A percentile compares a stretch with the other conserved stretches of the same genome.
Evolutionary conservation across 2,888 invertebrate species (phyloP).

Genomic region (Lingula anatina): DNA sequence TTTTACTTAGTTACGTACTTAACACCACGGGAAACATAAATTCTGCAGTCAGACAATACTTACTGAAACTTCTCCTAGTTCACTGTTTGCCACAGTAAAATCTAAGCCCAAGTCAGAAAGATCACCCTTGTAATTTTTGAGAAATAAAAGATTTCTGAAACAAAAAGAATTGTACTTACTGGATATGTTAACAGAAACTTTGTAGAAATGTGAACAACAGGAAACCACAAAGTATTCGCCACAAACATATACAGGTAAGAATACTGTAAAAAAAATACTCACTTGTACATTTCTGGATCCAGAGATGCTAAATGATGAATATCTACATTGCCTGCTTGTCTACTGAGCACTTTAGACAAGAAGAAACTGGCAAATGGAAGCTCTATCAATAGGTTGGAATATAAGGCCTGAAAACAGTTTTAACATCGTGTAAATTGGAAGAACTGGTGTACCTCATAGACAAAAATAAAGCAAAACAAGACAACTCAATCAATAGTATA

Average conservation of each 20-base stretch:
- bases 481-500: not conserved
- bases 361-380: constrained; percentile 95
- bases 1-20: too few species aligned
- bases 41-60: not conserved
- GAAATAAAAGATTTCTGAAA: constrained; percentile 71
- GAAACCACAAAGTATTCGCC: too few species aligned
- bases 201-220: too few species aligned
- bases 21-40: not conserved
- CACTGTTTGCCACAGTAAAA: constrained; percentile 86
- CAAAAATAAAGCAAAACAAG: not conserved
- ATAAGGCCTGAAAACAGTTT: constrained; percentile 71
- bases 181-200: too few species aligned
- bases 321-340: constrained; percentile 67
- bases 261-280: too few species aligned
- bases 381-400: constrained; percentile 91
- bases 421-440: not conserved
- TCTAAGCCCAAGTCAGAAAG: constrained; percentile 80
- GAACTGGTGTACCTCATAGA: too few species aligned
- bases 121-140: constrained; percentile 80
- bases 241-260: too few species aligned
- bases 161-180: constrained; percentile 4
- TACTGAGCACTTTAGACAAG: constrained; percentile 71
- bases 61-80: constrained; percentile 81
- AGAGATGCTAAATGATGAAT: constrained; percentile 89
- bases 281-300: constrained; percentile 81